Percentiles rank a stretch among this genome's conserved stretches.
phyloP scores from a whole-genome alignment of 30 jellyfish, hydroid and myxozoan species.

The Cassiopea andromeda region DNA sequence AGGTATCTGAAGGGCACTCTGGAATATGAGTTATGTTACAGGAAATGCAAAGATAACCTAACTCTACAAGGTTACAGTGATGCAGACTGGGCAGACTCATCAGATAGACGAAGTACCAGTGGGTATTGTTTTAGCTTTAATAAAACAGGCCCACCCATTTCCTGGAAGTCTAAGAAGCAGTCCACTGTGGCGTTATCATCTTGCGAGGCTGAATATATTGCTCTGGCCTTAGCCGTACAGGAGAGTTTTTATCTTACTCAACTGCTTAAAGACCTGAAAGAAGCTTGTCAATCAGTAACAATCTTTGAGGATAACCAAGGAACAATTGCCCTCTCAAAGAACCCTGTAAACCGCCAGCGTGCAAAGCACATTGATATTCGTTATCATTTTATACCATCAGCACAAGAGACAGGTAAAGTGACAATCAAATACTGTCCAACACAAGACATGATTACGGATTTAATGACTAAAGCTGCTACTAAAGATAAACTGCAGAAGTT shows the following conservation, averaged over 20 bases:
- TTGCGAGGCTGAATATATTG: slow-evolving; percentile 45
- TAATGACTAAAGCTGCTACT: slow-evolving; percentile 40
- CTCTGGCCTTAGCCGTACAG: slow-evolving; percentile 35
- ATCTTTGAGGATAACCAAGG: slow-evolving; percentile 50
- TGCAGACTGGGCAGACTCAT: slow-evolving; percentile 60
- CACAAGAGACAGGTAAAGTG: slow-evolving; percentile 11
- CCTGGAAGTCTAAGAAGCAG: slow-evolving; percentile 52
- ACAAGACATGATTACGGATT: slow-evolving; percentile 21
- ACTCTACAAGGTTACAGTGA: slow-evolving; percentile 24
- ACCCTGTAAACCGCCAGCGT: slow-evolving; percentile 48
- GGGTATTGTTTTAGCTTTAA: slow-evolving; percentile 26
- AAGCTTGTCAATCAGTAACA: slow-evolving; percentile 2
- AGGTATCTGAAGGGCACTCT: slow-evolving; percentile 59
- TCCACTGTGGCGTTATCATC: slow-evolving; percentile 43
- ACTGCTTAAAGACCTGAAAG: slow-evolving; percentile 29
- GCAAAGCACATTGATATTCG: slow-evolving; percentile 52
- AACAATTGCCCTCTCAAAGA: slow-evolving; percentile 41
- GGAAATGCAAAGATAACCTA: neutral
- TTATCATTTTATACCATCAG: slow-evolving; percentile 3
- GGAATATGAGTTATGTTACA: slow-evolving; percentile 32
- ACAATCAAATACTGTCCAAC: slow-evolving; percentile 45
- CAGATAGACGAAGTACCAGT: slow-evolving; percentile 29
- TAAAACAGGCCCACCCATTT: slow-evolving; percentile 23
- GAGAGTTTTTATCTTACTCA: slow-evolving; percentile 48
- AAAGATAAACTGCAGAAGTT: slow-evolving; percentile 8